phyloP scores from a whole-genome alignment of 2,113 vertebrate species.

The Urocolius indicus region DNA sequence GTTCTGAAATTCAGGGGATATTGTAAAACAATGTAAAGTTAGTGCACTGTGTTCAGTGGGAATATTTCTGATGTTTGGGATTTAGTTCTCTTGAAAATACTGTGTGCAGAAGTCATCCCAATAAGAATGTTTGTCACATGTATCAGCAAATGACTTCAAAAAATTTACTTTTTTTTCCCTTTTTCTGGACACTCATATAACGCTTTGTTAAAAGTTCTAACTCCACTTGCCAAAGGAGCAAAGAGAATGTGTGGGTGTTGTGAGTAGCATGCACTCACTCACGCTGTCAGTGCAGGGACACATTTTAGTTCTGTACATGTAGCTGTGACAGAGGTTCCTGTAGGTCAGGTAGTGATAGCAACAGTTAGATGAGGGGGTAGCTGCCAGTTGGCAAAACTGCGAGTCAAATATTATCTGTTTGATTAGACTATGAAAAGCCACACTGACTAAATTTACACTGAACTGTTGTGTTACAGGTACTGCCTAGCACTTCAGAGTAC shows the following conservation, averaged over 20 bases:
- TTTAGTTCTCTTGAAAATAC: neutral
- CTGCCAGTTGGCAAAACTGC: neutral
- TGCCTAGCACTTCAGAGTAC: neutral
- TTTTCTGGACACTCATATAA: neutral
- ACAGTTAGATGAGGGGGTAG: neutral
- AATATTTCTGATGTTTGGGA: neutral
- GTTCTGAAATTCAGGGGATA: neutral
- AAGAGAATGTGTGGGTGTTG: rapidly evolving
- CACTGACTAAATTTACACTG: neutral
- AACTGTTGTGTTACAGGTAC: neutral
- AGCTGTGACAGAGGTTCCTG: neutral
- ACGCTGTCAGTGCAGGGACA: neutral
- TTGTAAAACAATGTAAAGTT: neutral
- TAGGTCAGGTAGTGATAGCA: neutral
- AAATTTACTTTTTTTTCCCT: neutral
- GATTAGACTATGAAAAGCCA: neutral
- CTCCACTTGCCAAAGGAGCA: neutral
- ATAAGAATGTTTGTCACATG: neutral
- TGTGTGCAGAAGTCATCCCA: neutral
- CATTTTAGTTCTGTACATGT: neutral
- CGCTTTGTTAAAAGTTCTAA: neutral
- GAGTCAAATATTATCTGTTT: neutral
- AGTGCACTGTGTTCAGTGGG: neutral
- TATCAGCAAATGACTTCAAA: neutral
- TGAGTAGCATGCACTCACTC: neutral